Evolutionary conservation across 92 coral and sea anemone genomes (phyloP), one percentile per base, ranked within the genome.

Genomic region (Epizoanthus scotinus): DNA sequence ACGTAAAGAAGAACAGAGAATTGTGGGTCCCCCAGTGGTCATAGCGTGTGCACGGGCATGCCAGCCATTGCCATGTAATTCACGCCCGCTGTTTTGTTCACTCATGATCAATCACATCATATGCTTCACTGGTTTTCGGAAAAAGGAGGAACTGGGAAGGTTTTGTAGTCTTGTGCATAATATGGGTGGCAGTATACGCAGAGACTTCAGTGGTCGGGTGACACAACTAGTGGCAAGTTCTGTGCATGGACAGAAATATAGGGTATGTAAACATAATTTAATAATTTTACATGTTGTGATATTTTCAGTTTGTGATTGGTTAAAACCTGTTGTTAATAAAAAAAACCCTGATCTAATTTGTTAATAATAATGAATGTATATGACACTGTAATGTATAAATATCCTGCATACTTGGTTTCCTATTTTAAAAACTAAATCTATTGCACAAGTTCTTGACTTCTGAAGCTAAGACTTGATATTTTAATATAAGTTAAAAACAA

Each of bases 111-210:
- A 91, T 79, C 89, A 89, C 55, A 87, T 96, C 42, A 86, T 96
- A 36, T 96, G 99, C 52, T 96, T 96, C 50, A 91, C 98, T 84
- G 99, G 98, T 47, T 96, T 96, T 82, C 84, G 91, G 63, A 92
- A 86, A 83, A 96, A 96, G 26, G 97, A 90, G 28, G 93, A 91
- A 44, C 90, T 93, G 61, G 90, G 93, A 24, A 70, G 58, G 70
- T 89, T 96, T 62, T 93, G 98, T 84, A 90, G 92, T 49, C 84
- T 96, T 67, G 99, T 96, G 18, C 99, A 96, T 63, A 89, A 93
- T 80, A 96, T 96, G 99, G 99, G 99, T 63, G 99, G 99, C 20
- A 93, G 98, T 81, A 92, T 96, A 57, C 85, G 99, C 42, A 78
- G 94, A 49, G 99, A 96, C 40, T 90, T 93, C 27, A 93, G 91